phyloP scores from a whole-genome alignment of 2,797 vertebrate genomes.

The Merluccius polli region DNA sequence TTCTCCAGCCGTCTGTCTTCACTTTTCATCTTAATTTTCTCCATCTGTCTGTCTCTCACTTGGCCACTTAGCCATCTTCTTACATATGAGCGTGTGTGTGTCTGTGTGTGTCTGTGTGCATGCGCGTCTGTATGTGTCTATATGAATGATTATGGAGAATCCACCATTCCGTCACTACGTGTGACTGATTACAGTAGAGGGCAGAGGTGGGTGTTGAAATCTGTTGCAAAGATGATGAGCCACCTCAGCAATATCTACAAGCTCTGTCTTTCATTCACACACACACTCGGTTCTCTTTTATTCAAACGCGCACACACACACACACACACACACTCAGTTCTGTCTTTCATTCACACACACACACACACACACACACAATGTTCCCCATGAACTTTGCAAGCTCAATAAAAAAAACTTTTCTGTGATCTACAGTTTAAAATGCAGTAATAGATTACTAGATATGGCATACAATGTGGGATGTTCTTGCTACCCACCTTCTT shows the following conservation, averaged over 20 bases:
- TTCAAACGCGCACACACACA: background rate
- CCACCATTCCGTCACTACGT: conserved; percentile 25
- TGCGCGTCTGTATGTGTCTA: background rate
- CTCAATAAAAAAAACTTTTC: background rate
- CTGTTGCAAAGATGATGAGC: conserved; percentile 27
- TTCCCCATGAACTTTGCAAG: background rate
- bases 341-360: background rate
- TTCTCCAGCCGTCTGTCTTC: background rate
- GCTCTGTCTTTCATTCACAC: background rate
- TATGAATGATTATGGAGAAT: background rate
- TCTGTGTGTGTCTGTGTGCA: background rate
- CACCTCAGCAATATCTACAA: conserved; percentile 31
- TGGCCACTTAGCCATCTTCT: background rate
- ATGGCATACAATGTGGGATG: background rate
- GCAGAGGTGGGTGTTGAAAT: conserved; percentile 43
- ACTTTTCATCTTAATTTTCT: background rate
- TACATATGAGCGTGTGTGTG: background rate
- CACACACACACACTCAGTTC: background rate
- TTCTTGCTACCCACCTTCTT: background rate
- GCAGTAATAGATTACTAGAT: background rate
- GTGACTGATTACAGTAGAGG: conserved; percentile 49
- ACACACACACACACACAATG: background rate
- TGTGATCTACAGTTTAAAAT: background rate
- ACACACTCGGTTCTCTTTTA: background rate
- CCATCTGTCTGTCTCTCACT: background rate